phyloP scores from a whole-genome alignment of 2,113 vertebrate species.

The Cervus canadensis region DNA sequence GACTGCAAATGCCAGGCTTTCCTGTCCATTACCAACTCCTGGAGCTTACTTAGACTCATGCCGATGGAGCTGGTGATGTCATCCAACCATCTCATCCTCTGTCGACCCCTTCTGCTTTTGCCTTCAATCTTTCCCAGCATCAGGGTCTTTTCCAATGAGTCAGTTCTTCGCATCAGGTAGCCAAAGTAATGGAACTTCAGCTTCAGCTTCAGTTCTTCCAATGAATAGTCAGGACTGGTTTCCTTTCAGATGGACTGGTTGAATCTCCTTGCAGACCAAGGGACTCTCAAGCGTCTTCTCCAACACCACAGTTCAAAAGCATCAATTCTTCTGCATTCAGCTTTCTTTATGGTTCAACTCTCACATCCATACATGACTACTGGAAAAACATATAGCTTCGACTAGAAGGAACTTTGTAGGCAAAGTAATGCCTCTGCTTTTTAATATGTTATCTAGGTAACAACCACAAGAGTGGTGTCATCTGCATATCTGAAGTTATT shows the following conservation, averaged over 20 bases:
- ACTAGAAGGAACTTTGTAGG: background rate
- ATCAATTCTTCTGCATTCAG: background rate
- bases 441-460: background rate
- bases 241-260: background rate
- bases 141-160: background rate
- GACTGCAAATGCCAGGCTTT: background rate
- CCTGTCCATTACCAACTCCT: background rate
- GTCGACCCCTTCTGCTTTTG: background rate
- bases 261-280: background rate
- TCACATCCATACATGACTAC: background rate
- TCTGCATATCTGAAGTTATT: background rate
- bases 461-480: background rate
- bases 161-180: background rate
- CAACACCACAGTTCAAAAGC: background rate
- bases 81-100: background rate
- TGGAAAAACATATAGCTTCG: background rate
- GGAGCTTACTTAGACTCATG: background rate
- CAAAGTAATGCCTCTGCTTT: background rate
- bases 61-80: accelerated
- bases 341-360: background rate
- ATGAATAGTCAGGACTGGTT: background rate
- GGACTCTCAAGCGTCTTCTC: background rate
- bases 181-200: background rate
- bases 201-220: background rate
- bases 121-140: background rate